Conservation (phyloP, 2,888 invertebrate genomes). For the Rotaria macrura region DNA sequence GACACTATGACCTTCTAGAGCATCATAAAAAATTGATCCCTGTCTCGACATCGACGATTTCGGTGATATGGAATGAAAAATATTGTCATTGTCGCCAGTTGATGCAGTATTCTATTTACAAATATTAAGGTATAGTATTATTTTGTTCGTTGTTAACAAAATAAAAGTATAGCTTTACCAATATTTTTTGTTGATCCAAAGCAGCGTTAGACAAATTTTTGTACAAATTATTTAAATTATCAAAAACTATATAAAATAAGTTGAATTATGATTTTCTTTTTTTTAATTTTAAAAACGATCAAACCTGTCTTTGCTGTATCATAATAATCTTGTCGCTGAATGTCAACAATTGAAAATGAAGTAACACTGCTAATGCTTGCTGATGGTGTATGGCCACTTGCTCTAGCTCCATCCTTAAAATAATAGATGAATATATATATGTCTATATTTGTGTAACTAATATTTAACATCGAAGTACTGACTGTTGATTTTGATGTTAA, state of each 20-base stretch:
- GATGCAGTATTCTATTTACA: neutral
- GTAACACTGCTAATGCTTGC: neutral
- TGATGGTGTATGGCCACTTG: neutral
- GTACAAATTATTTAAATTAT: neutral
- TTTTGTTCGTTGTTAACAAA: neutral
- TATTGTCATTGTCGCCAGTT: neutral
- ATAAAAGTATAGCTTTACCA: neutral
- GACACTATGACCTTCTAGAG: neutral
- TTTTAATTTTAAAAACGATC: neutral
- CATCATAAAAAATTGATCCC: constrained; percentile 17
- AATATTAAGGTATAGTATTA: no score
- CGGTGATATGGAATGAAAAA: neutral
- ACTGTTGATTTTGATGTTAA: neutral
- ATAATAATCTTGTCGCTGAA: constrained; percentile 14
- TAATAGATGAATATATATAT: no score
- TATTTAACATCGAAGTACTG: no score
- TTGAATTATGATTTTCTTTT: neutral
- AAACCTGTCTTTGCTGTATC: neutral
- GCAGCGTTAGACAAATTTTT: neutral
- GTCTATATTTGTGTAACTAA: no score
- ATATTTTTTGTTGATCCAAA: neutral
- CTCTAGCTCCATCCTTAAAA: neutral
- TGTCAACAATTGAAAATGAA: neutral
- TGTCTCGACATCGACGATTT: neutral
- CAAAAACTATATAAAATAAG: neutral